These are phyloP conservation scores for Troilus luridus DNA, from an alignment of 2,888 invertebrate genomes.

Conservation along the genomic window DNA sequence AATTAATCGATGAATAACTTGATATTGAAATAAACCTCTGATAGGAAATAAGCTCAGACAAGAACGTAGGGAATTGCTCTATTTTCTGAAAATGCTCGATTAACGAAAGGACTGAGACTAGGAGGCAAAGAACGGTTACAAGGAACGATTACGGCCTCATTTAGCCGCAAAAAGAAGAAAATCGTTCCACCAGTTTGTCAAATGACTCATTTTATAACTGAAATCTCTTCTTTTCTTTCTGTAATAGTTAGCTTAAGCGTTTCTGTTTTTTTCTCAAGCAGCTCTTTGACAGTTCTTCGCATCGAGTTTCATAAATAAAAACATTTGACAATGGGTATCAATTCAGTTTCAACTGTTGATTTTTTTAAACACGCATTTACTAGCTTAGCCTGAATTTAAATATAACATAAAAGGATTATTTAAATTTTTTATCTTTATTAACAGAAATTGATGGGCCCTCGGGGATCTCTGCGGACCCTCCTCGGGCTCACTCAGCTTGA, in stretches of 20 bases:
- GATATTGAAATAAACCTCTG: too few relatives aligned
- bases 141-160: not conserved
- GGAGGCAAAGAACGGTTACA: not conserved
- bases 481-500: too few relatives aligned
- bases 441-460: too few relatives aligned
- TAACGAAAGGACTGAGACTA: not conserved
- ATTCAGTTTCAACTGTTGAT: too few relatives aligned
- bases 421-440: too few relatives aligned
- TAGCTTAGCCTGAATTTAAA: too few relatives aligned
- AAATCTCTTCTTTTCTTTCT: not conserved
- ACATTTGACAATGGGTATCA: too few relatives aligned
- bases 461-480: too few relatives aligned
- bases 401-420: too few relatives aligned
- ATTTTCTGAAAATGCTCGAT: not conserved
- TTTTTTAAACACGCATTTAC: too few relatives aligned
- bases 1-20: too few relatives aligned
- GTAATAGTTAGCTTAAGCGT: not conserved
- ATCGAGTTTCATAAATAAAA: not conserved
- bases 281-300: not conserved
- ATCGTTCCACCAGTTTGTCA: not conserved
- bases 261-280: not conserved
- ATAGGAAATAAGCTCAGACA: too few relatives aligned
- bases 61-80: not conserved
- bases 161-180: not conserved
- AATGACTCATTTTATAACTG: not conserved